Evolutionary conservation across 92 coral and sea anemone species (phyloP).

Genomic region (Bergia puertoricense): DNA sequence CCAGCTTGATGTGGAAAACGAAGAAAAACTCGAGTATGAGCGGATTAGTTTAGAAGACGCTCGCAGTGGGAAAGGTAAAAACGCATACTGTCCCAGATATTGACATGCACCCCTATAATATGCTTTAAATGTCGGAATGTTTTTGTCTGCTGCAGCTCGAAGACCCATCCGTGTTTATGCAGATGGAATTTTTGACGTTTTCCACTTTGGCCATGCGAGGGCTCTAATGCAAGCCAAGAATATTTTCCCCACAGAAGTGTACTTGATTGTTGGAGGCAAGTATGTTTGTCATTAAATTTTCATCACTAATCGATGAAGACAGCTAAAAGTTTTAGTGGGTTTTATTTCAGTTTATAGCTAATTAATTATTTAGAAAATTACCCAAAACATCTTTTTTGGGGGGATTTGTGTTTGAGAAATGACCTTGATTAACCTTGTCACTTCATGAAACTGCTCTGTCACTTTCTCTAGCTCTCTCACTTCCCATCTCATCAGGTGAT

Average conservation of each 20-base stretch:
- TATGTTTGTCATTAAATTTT: conserved; percentile 14
- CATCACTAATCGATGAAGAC: neutral
- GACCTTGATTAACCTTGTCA: neutral
- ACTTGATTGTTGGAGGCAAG: conserved; percentile 93
- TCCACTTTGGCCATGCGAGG: conserved; percentile 96
- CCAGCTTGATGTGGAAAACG: conserved; percentile 53
- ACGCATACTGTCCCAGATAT: neutral
- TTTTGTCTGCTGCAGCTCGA: conserved; percentile 62
- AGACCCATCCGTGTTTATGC: conserved; percentile 97
- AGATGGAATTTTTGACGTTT: conserved; percentile 90
- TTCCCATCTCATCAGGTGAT: conserved; percentile 20
- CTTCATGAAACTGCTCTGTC: neutral
- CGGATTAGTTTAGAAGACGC: conserved; percentile 86
- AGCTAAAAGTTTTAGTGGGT: neutral
- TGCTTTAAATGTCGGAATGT: neutral
- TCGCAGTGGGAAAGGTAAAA: conserved; percentile 85
- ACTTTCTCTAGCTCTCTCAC: neutral
- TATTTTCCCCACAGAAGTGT: conserved; percentile 83
- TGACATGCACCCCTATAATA: too few relatives aligned
- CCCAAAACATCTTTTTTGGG: neutral
- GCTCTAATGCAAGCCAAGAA: conserved; percentile 94
- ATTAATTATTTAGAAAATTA: conserved; percentile 6
- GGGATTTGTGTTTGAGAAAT: neutral
- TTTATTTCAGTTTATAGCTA: neutral
- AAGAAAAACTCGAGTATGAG: conserved; percentile 33